Evolutionary conservation across 30 jellyfish, hydroid and myxozoan genomes (phyloP).

Genomic region (Rhopilema esculentum): DNA sequence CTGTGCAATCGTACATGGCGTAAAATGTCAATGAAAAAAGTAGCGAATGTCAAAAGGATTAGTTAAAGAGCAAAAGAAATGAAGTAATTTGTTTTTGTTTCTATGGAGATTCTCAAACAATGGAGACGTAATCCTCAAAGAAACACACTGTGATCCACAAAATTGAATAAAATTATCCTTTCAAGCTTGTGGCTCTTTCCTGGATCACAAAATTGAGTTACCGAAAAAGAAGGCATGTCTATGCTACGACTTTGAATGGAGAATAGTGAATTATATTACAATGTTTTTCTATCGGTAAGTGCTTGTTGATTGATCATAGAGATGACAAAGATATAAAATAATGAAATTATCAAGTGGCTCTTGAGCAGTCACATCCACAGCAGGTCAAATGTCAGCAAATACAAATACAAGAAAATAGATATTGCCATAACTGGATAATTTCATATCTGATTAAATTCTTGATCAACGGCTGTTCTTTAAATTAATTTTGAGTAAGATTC

Average conservation of each 20-base stretch:
- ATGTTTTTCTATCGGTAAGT: background rate
- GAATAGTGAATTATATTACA: background rate
- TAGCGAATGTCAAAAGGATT: background rate
- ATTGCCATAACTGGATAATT: no score
- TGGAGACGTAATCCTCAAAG: background rate
- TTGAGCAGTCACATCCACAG: no score
- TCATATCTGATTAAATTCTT: no score
- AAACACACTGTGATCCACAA: background rate
- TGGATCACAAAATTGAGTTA: background rate
- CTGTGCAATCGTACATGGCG: no score
- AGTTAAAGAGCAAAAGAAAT: background rate
- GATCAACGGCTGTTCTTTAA: no score
- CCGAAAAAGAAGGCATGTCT: background rate
- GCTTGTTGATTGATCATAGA: no score
- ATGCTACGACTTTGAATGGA: background rate
- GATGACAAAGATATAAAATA: no score
- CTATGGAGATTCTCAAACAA: background rate
- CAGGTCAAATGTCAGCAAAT: no score
- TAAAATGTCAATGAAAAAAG: background rate
- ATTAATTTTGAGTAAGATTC: no score
- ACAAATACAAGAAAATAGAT: no score
- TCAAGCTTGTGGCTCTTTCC: background rate
- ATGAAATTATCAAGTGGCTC: no score
- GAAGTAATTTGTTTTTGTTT: background rate
- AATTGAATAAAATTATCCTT: background rate